A percentile compares a stretch with the other conserved stretches of the same genome.
phyloP scores from a whole-genome alignment of 2,113 vertebrate species.

The Calcarius ornatus region DNA sequence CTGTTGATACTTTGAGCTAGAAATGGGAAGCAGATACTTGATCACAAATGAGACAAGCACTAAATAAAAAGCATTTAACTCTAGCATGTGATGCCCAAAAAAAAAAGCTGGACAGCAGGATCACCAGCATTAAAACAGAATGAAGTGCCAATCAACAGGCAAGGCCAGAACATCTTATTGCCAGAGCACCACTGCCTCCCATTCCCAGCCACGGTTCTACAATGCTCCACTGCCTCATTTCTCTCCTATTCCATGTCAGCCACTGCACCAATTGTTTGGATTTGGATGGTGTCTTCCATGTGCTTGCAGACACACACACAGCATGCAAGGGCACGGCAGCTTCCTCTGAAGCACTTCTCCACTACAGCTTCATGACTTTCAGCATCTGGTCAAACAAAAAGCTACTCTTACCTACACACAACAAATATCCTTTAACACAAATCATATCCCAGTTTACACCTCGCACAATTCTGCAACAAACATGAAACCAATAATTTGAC shows the following conservation, averaged over 20 bases:
- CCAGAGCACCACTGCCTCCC: background rate
- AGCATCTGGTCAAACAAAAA: background rate
- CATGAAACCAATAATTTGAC: accelerated
- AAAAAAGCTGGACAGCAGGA: background rate
- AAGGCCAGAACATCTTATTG: background rate
- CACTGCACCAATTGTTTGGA: background rate
- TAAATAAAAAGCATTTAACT: background rate
- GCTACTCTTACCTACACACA: background rate
- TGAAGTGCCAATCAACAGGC: background rate
- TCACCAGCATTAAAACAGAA: background rate
- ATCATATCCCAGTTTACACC: background rate
- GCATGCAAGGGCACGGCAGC: background rate
- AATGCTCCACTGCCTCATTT: background rate
- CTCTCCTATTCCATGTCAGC: background rate
- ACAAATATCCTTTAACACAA: background rate
- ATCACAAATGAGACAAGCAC: background rate
- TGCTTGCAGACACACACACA: background rate
- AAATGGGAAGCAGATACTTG: accelerated
- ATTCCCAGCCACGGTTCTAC: accelerated
- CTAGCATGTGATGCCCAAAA: background rate
- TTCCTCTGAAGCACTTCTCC: background rate
- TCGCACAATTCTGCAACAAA: background rate
- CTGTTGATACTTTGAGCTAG: background rate
- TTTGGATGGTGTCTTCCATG: accelerated
- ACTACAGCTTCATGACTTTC: accelerated